These are phyloP conservation scores for Macroramphosus scolopax DNA, from an alignment of 2,797 vertebrate species.

Conservation along the genomic window DNA sequence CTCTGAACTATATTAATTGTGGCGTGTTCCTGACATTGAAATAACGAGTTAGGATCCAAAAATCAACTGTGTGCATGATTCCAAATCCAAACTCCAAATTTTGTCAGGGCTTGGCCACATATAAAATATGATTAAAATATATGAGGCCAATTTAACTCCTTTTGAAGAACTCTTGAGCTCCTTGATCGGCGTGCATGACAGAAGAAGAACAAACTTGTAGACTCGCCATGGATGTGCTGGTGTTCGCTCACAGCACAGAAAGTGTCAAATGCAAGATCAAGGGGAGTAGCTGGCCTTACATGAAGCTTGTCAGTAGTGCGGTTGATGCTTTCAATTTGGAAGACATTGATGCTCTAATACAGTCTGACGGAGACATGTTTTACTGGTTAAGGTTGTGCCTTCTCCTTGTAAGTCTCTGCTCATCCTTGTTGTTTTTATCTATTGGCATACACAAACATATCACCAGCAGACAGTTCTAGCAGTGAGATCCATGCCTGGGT, in stretches of 20 bases:
- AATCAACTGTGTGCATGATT: too few species aligned
- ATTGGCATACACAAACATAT: constrained; percentile 14
- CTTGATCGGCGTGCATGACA: not conserved
- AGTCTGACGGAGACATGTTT: not conserved
- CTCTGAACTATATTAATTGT: not conserved
- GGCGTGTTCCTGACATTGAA: not conserved
- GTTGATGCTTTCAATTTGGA: constrained; percentile 14
- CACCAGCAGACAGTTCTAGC: constrained; percentile 7
- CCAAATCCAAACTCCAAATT: too few species aligned
- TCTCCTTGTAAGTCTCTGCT: not conserved
- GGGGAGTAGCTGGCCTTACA: not conserved
- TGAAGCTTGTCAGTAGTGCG: constrained; percentile 11
- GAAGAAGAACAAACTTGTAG: not conserved
- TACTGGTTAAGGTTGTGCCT: not conserved
- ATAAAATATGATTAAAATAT: too few species aligned
- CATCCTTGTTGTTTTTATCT: constrained; percentile 1
- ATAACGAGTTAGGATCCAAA: not conserved
- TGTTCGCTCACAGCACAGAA: not conserved
- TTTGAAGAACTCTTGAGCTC: not conserved
- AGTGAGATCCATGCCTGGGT: constrained; percentile 15
- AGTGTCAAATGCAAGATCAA: constrained; percentile 12
- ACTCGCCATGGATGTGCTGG: not conserved
- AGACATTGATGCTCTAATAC: constrained; percentile 11
- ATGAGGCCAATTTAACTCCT: too few species aligned
- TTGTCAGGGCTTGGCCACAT: too few species aligned